Evolutionary conservation across 2,888 invertebrate species (phyloP), one percentile per base, ranked within the genome.

Genomic region (Cosmia trapezina): DNA sequence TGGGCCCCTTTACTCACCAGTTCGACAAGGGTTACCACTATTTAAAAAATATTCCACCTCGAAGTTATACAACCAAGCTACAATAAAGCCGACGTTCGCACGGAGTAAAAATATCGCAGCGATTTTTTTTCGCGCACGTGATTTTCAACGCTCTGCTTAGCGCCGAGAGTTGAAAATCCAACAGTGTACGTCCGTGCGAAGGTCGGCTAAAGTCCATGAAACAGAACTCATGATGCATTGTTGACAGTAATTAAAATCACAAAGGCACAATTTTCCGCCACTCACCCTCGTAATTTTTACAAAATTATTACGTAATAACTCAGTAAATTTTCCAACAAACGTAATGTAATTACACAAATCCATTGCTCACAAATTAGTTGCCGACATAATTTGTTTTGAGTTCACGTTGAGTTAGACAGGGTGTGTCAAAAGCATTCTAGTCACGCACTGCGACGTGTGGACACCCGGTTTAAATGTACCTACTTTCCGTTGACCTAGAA

Each of bases 331-430:
- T n/a, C 41, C 59, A 53, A 62, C 70, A 67, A 68, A 76, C 47
- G 47, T 73, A 77, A 87, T 45, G 45, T 77, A 74, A 83, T 81
- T 78, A 76, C 43, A 76, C 73, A 76, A 83, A 83, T 80, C 77
- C 81, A 84, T 86, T 80, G 68, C 67, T 56, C 70, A 56, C 74
- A 83, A 87, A 89, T 88, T 88, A 89, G 85, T 80, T 74, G 73
- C 59, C 47, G 66, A 85, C 78, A 84, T 78, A 81, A 89, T 87
- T 88, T 88, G 80, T 88, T 87, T 87, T 80, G 81, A 70, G 84
- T 87, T 86, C 79, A 63, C 66, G 80, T 85, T 78, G 73, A 83
- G 87, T 82, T 81, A 72, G 61, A 81, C 71, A 69, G 69, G 65
- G 0, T 64, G 71, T 6, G 64, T 33, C 45, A 61, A 75, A 80